Evolutionary conservation across 2,797 vertebrate genomes (phyloP).

Genomic region (Pachyuromys duprasi): DNA sequence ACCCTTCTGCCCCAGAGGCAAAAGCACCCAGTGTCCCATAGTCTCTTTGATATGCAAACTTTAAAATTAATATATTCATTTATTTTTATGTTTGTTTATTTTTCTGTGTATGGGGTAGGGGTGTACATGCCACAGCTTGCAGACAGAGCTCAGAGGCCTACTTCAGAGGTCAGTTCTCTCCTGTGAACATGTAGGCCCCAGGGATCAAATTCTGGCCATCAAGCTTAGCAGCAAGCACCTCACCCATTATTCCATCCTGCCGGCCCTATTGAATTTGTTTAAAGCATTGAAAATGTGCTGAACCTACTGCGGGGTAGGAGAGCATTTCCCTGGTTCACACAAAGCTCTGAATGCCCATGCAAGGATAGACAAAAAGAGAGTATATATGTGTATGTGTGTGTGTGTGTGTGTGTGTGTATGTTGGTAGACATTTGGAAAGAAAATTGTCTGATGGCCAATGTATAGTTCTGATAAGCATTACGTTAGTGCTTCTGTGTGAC

Average conservation of each 20-base stretch:
- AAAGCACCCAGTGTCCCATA: too few species aligned
- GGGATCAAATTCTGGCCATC: neutral
- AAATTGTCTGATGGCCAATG: neutral
- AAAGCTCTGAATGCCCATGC: neutral
- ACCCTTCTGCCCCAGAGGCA: neutral
- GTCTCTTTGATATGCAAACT: neutral
- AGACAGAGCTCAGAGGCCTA: neutral
- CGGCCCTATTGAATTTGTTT: neutral
- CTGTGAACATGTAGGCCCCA: neutral
- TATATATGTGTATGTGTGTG: too few species aligned
- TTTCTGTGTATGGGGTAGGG: neutral
- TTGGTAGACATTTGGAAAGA: neutral
- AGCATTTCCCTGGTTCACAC: neutral
- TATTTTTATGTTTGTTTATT: neutral
- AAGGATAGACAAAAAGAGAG: neutral
- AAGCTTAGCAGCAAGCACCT: neutral
- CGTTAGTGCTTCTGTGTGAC: rapidly evolving
- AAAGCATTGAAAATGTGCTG: neutral
- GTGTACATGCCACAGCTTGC: neutral
- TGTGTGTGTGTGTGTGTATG: too few species aligned
- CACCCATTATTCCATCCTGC: neutral
- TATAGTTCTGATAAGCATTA: rapidly evolving
- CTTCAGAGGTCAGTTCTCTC: neutral
- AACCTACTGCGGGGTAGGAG: neutral
- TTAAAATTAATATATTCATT: neutral